A percentile compares a stretch with the other conserved stretches of the same genome.
Conservation (phyloP, 2,888 invertebrate genomes). For the Orthosia cruda region DNA sequence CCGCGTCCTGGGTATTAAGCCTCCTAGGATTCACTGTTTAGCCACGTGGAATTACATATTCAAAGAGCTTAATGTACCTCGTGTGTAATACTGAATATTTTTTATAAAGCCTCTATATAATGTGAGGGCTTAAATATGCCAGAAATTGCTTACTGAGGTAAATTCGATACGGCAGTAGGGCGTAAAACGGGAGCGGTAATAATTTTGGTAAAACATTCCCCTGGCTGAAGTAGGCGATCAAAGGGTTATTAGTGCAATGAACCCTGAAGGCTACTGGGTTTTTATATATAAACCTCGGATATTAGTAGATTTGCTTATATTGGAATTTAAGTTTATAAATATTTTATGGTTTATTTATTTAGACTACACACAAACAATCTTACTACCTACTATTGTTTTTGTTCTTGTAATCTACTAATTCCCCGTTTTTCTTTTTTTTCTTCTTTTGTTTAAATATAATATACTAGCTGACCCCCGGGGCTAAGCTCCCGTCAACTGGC, state of each 20-base stretch:
- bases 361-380: no score
- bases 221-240: slow-evolving; percentile 67
- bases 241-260: slow-evolving; percentile 72
- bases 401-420: no score
- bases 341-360: background rate
- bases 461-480: no score
- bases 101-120: slow-evolving; percentile 21
- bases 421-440: no score
- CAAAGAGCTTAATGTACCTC: background rate
- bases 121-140: slow-evolving; percentile 35
- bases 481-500: no score
- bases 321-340: slow-evolving; percentile 8
- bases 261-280: slow-evolving; percentile 44
- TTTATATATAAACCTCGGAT: slow-evolving; percentile 38
- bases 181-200: slow-evolving; percentile 56
- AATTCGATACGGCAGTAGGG: slow-evolving; percentile 38
- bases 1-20: no score
- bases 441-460: no score
- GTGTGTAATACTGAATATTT: slow-evolving; percentile 20
- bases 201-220: slow-evolving; percentile 69
- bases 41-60: background rate
- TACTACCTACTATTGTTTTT: no score
- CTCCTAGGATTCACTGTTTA: no score
- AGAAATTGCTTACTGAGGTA: slow-evolving; percentile 65
- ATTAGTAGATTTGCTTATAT: slow-evolving; percentile 30